phyloP scores from a whole-genome alignment of 2,888 invertebrate species.

The Dyspetes luteomarginatus region DNA sequence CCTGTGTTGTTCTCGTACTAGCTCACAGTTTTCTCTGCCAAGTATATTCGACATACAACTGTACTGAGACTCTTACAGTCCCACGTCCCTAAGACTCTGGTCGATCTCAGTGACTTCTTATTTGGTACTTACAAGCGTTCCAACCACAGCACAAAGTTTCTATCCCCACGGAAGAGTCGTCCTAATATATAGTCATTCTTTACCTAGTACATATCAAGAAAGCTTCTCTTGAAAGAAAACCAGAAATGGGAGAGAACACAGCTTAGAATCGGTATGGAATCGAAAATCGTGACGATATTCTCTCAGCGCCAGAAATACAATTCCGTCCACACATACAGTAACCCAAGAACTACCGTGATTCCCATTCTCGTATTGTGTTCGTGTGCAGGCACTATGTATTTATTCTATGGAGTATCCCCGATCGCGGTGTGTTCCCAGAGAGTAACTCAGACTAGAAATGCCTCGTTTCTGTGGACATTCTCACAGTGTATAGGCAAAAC shows the following conservation, averaged over 20 bases:
- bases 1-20: not conserved
- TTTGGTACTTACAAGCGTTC: constrained; percentile 52
- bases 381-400: constrained; percentile 14
- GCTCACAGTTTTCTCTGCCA: not conserved
- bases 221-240: no score
- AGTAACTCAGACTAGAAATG: constrained; percentile 34
- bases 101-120: constrained; percentile 40
- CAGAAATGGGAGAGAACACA: constrained; percentile 1
- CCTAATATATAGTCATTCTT: constrained; percentile 18
- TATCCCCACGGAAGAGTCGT: constrained; percentile 24
- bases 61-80: constrained; percentile 7
- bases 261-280: constrained; percentile 42
- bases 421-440: constrained; percentile 30
- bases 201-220: no score
- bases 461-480: constrained; percentile 49
- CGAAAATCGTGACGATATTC: constrained; percentile 62
- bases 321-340: constrained; percentile 15
- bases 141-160: not conserved
- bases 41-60: not conserved
- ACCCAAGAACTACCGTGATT: constrained; percentile 18
- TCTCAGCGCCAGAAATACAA: constrained; percentile 40
- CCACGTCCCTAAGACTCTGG: constrained; percentile 16
- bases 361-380: constrained; percentile 32
- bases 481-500: no score
- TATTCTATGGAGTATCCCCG: constrained; percentile 30